Evolutionary conservation across 2,113 vertebrate species (phyloP).

Genomic region (Arizona elegans): DNA sequence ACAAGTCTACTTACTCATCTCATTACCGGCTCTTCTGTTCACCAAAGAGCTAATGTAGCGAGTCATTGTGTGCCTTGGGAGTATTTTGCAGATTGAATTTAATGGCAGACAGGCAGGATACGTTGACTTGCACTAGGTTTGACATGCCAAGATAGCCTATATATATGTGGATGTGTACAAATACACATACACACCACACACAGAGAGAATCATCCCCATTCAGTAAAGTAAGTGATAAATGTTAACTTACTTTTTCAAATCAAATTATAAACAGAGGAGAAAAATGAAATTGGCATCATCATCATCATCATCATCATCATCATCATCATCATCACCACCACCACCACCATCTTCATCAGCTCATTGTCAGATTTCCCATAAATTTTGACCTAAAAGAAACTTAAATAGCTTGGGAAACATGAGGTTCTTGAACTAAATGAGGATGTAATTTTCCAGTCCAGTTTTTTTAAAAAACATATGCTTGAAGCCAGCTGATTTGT

Average conservation of each 20-base stretch:
- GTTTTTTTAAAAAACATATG: not conserved
- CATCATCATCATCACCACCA: no score
- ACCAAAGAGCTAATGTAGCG: conserved; percentile 95
- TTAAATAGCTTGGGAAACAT: not conserved
- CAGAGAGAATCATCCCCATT: conserved; percentile 3
- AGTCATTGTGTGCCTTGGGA: conserved; percentile 85
- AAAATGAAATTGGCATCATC: not conserved
- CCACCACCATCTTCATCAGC: rapidly evolving
- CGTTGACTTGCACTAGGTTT: conserved; percentile 73
- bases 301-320: rapidly evolving
- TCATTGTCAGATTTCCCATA: conserved; percentile 25
- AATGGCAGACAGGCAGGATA: conserved; percentile 80
- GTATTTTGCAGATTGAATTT: conserved; percentile 86
- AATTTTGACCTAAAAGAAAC: not conserved
- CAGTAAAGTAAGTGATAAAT: conserved; percentile 27
- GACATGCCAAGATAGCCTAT: conserved; percentile 29
- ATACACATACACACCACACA: not conserved
- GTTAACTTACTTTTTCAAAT: conserved; percentile 25
- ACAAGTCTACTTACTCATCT: conserved; percentile 92
- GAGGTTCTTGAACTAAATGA: not conserved
- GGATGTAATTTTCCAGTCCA: not conserved
- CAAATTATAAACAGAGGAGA: not conserved
- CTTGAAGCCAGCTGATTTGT: not conserved
- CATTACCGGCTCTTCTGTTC: conserved; percentile 86
- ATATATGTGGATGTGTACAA: not conserved